Conservation (phyloP, 2,797 vertebrate genomes). For the Linurgus olivaceus region DNA sequence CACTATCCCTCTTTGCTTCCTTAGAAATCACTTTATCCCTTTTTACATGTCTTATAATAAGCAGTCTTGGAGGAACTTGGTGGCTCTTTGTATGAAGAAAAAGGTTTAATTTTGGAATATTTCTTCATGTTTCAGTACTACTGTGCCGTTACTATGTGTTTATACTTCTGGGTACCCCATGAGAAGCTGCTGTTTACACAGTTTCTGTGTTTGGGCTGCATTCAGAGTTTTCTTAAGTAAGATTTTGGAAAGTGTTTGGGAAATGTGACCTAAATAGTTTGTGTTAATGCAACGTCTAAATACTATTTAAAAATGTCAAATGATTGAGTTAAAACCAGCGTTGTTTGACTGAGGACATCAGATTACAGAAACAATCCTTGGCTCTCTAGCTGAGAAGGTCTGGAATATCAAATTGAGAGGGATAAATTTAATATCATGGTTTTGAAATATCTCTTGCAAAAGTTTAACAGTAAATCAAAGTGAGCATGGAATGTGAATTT, state of each 20-base stretch:
- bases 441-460: background rate
- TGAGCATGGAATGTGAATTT: background rate
- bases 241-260: background rate
- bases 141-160: background rate
- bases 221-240: background rate
- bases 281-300: background rate
- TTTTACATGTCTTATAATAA: background rate
- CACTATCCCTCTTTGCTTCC: fast-evolving
- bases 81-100: background rate
- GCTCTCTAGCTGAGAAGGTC: background rate
- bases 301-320: background rate
- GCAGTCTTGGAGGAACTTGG: background rate
- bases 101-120: background rate
- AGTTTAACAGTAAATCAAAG: background rate
- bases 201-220: conserved; percentile 6
- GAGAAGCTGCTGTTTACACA: background rate
- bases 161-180: background rate
- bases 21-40: background rate
- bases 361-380: background rate
- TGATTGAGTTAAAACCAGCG: background rate
- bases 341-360: background rate
- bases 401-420: background rate
- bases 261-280: conserved; percentile 3
- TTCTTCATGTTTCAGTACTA: background rate
- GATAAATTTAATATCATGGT: background rate